These are phyloP conservation scores for Apus apus DNA, from an alignment of 2,113 vertebrate species.

Conservation along the genomic window DNA sequence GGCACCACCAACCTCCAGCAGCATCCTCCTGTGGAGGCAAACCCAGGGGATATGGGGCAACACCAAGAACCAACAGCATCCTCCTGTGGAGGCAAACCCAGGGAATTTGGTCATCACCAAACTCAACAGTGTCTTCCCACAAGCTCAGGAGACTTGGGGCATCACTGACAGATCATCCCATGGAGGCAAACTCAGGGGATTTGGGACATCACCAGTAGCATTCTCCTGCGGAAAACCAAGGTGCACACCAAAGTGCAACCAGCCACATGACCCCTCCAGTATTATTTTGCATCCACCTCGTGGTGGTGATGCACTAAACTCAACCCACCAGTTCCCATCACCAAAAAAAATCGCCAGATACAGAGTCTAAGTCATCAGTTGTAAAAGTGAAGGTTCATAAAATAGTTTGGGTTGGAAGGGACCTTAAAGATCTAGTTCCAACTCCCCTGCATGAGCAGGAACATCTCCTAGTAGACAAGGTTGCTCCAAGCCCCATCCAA, in stretches of 20 bases:
- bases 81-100: background rate
- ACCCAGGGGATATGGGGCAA: no score
- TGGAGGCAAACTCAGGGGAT: background rate
- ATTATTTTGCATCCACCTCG: background rate
- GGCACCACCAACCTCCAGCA: background rate
- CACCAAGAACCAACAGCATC: background rate
- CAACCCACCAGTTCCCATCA: background rate
- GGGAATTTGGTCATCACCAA: background rate
- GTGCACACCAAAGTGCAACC: accelerated
- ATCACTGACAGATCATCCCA: background rate
- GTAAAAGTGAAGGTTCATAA: background rate
- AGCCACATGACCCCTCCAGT: accelerated
- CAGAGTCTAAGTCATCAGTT: background rate
- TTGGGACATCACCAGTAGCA: background rate
- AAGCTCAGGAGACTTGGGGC: background rate
- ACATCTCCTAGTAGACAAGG: no score
- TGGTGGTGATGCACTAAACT: background rate
- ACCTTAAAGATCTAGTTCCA: no score
- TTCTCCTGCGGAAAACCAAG: background rate
- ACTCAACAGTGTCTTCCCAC: background rate
- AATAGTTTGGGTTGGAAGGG: no score
- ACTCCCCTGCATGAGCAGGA: no score
- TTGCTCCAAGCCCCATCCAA: no score
- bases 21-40: background rate
- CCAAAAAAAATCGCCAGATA: background rate